Base-by-base conservation (phyloP, 2,888 invertebrate species). In the Dione juno region DNA sequence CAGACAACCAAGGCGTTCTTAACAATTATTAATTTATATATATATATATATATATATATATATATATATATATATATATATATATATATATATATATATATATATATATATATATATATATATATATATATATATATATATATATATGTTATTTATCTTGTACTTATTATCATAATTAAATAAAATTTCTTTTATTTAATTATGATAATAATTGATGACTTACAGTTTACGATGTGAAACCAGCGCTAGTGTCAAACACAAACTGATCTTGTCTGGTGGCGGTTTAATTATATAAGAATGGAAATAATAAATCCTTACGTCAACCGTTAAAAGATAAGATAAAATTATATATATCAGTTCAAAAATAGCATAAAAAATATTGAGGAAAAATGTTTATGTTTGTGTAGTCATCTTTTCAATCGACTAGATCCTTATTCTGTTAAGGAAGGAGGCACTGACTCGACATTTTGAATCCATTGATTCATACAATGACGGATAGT, bases 291-390 rank as follows among this genome's bases (percentile, higher is more conserved):
- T 54, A 11, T 16, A 16, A 10, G 10, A 8, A 54, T 37, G 1
- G 1, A 16, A 48, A 48, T 8, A 16, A 11, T 3, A 11, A 19
- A 7, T 16, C 11, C 7, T 50, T 11, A 50, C 11, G 21, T 50
- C 5, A 50, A 16, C 11, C 35, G n/a, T 57, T 16, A 9, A 57
- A 37, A 16, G 57, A 57, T 57, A 57, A 57, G 57, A 57, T 57
- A 57, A 37, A 54, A 0, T 5, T 28, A n/a, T n/a, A 3, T n/a
- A 6, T 57, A 37, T n/a, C 37, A 40, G 16, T 16, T 14, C 10
- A 14, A 35, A 54, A 37, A 54, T 54, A 54, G n/a, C 2, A 9
- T 35, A 50, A 19, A 19, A 50, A 50, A 50, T 19, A 19, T 50
- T 50, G 19, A 50, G 11, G 50, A 19, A 19, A 50, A 50, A 19